Base-by-base conservation (phyloP, 2,113 vertebrate genomes). In the Miniopterus natalensis region DNA sequence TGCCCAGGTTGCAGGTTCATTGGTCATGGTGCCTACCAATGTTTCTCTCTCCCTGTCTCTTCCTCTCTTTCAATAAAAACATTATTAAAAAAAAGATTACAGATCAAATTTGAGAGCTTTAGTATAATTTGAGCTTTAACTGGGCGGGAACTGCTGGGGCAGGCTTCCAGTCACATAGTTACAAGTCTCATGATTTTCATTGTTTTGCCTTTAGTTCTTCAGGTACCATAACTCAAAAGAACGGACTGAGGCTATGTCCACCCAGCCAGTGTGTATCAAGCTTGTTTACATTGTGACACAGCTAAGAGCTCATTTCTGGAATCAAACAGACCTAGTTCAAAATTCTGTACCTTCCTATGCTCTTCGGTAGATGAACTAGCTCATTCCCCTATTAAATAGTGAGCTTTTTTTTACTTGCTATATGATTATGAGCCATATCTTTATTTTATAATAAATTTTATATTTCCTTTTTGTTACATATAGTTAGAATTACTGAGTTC, bases 71-170 rank as follows among this genome's bases (percentile, higher is more conserved):
- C 36, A 36, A 36, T 36, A 36, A 36, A 36, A 2, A 36, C 36
- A 36, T 36, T 36, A 36, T 36, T 36, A 36, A 36, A 36, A 70
- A 42, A 25, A 65, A 63, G 15, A 65, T 63, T 17, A 25, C 15
- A 59, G 31, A 36, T 51, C 31, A 49, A 6, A 18, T 55, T 55
- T 55, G 17, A 29, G 29, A 45, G 13, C 14, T 94, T 61, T 55
- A 3, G 61, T 66, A 66, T 66, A 77, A 45, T 65, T 84, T 87
- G n/a, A 68, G 14, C 11, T 74, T 79, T 42, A 79, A 31, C 42
- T 63, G 29, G n/a, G 15, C 17, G n/a, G 1, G 15, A 40, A 15
- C 15, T 0, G 3, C 18, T 42, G 31, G 8, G 8, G 2, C n/a
- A 47, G 20, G 18, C 51, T 71, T 87, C n/a, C 12, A 59, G 0